These are phyloP conservation scores for Casuarius casuarius DNA, from an alignment of 2,113 vertebrate genomes.

Conservation along the genomic window DNA sequence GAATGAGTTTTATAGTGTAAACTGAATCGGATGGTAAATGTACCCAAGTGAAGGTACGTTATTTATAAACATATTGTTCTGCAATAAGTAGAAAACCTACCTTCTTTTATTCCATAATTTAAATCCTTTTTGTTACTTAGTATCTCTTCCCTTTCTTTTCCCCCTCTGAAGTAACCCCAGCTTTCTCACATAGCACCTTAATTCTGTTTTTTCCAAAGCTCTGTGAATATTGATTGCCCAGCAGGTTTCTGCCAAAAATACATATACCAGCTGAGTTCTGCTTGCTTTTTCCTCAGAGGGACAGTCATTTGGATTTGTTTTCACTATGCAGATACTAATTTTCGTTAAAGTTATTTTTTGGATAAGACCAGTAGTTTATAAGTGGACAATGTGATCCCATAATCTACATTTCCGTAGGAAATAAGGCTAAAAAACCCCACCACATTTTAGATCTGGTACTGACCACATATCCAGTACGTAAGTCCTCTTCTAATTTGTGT, in stretches of 20 bases:
- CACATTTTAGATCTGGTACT: not conserved
- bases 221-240: slow-evolving; percentile 33
- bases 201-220: slow-evolving; percentile 1
- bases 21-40: not conserved
- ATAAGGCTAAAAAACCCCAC: not conserved
- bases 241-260: slow-evolving; percentile 33
- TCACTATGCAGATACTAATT: not conserved
- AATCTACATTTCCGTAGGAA: not conserved
- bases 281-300: not conserved
- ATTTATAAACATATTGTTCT: not conserved
- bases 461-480: not conserved
- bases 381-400: not conserved
- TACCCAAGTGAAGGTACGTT: not conserved
- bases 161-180: not conserved
- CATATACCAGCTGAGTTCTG: not conserved
- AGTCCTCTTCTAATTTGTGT: not conserved
- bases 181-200: not conserved
- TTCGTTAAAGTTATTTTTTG: not conserved
- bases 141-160: not conserved
- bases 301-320: not conserved
- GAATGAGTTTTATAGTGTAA: not conserved
- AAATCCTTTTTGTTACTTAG: not conserved
- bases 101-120: not conserved
- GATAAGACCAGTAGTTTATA: not conserved
- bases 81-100: not conserved